These are phyloP conservation scores for Mirounga angustirostris DNA, from an alignment of 2,113 vertebrate species.

Conservation along the genomic window DNA sequence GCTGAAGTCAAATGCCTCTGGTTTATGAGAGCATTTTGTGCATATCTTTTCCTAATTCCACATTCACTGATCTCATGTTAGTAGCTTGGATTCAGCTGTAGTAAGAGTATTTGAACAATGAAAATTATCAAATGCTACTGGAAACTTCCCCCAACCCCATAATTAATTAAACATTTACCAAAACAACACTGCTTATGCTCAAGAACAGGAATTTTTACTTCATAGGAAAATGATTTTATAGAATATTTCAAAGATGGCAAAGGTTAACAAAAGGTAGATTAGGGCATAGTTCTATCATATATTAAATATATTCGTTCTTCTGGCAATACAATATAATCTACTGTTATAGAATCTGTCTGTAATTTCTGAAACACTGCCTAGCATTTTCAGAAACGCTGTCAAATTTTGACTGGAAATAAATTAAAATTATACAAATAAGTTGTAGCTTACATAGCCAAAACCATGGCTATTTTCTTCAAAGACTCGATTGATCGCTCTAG, in stretches of 20 bases:
- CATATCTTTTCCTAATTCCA: background rate
- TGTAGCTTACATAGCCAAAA: background rate
- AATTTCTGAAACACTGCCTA: conserved; percentile 33
- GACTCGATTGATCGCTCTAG: background rate
- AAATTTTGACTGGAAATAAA: conserved; percentile 49
- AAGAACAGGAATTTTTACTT: conserved; percentile 1
- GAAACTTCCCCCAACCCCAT: too few species aligned
- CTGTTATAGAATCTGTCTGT: conserved; percentile 12
- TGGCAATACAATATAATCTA: background rate
- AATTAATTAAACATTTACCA: conserved; percentile 14
- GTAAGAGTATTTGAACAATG: background rate
- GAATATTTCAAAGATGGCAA: background rate
- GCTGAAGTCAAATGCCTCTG: background rate
- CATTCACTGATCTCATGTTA: background rate
- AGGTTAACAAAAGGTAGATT: background rate
- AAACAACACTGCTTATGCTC: background rate
- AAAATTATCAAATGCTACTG: background rate
- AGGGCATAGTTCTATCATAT: background rate
- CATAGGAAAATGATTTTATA: background rate
- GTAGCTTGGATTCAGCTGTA: background rate
- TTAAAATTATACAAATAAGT: background rate
- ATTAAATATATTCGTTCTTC: background rate
- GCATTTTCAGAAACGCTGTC: background rate
- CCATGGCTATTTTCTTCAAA: background rate
- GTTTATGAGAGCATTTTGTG: background rate